Percentiles rank a stretch among this genome's conserved stretches.
These are phyloP conservation scores for Lepus europaeus DNA, from an alignment of 2,113 vertebrate species.

Conservation along the genomic window DNA sequence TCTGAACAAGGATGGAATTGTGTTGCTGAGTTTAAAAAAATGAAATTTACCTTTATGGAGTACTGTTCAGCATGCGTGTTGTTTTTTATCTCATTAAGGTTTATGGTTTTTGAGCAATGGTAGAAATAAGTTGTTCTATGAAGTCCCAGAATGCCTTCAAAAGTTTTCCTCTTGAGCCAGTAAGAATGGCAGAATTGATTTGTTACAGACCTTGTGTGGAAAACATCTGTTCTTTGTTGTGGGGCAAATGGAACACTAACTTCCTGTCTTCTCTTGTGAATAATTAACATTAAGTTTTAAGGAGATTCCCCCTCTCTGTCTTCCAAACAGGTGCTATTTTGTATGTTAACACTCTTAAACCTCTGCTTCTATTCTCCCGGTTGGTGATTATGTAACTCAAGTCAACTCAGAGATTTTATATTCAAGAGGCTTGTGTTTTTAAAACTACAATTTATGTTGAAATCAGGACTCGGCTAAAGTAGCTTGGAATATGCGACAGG, in stretches of 20 bases:
- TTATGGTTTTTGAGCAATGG: conserved; percentile 24
- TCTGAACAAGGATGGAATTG: not conserved
- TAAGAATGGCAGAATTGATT: conserved; percentile 12
- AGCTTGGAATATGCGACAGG: not conserved
- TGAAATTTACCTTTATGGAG: not conserved
- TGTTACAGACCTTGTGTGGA: not conserved
- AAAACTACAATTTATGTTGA: not conserved
- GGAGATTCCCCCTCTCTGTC: not conserved
- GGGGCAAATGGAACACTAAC: not conserved
- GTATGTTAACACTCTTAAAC: not conserved
- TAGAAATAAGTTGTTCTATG: not conserved
- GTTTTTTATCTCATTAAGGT: conserved; percentile 43
- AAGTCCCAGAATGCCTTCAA: not conserved
- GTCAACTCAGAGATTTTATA: not conserved
- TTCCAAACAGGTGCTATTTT: conserved; percentile 39
- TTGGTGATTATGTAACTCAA: not conserved
- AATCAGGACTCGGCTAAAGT: not conserved
- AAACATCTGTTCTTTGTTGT: conserved; percentile 38
- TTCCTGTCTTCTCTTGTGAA: not conserved
- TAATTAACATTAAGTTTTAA: conserved; percentile 41
- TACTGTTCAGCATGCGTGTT: not conserved
- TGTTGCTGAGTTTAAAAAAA: not conserved
- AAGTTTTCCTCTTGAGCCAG: not conserved
- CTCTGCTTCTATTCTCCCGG: not conserved
- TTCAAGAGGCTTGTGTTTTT: not conserved